Percentiles rank a stretch among this genome's conserved stretches.
These are phyloP conservation scores for Cephus cinctus DNA, from an alignment of 1,140 invertebrate species.

Conservation along the genomic window DNA sequence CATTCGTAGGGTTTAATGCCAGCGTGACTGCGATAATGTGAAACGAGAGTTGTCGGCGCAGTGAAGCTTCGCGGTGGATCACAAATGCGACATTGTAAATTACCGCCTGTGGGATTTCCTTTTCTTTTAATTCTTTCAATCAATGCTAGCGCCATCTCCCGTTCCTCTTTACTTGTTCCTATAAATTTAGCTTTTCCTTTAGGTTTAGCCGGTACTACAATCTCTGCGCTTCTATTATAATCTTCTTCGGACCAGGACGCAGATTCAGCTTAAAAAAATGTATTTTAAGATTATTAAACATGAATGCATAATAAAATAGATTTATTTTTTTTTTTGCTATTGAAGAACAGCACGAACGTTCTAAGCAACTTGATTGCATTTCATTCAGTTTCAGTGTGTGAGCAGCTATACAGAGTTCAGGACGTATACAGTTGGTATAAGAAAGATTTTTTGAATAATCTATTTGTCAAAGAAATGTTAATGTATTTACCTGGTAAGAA, in stretches of 20 bases:
- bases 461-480: no score
- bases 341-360: no score
- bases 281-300: no score
- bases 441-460: no score
- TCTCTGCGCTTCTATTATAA: slow-evolving; percentile 15
- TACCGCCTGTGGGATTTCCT: slow-evolving; percentile 50
- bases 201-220: slow-evolving; percentile 40
- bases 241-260: slow-evolving; percentile 13
- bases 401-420: no score
- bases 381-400: no score
- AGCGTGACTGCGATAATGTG: slow-evolving; percentile 68
- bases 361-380: no score
- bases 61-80: slow-evolving; percentile 64
- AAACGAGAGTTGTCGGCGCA: slow-evolving; percentile 65
- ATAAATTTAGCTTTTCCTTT: slow-evolving; percentile 61
- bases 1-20: slow-evolving; percentile 69
- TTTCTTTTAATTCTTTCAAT: slow-evolving; percentile 56
- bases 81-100: slow-evolving; percentile 65
- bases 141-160: slow-evolving; percentile 54
- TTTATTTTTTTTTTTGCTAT: no score
- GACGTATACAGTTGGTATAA: no score
- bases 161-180: slow-evolving; percentile 56
- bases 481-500: slow-evolving; percentile 7
- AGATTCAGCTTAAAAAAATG: no score
- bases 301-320: no score